Base-by-base conservation (phyloP, 2,113 vertebrate genomes). In the Periophthalmodon schlosseri region DNA sequence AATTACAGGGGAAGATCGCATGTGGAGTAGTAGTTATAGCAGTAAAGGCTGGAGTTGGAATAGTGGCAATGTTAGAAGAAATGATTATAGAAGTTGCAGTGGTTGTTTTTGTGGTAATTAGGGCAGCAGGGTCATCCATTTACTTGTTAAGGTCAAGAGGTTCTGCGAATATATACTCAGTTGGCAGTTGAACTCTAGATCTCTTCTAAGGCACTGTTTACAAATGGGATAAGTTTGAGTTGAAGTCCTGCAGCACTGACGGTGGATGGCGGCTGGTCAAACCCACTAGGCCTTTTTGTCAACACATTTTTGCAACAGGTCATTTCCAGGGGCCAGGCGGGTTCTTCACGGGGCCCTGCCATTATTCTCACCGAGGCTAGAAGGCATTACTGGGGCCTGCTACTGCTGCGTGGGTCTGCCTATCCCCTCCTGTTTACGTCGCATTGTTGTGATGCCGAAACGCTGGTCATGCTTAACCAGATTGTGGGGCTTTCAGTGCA, bases 381-480 rank as follows among this genome's bases (percentile, higher is more conserved):
- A n/a, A 3, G 56, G 83, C 71, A 44, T 44, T 44, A 44, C 36
- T 39, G 69, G 57, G 68, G 39, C 24, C 69, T 20, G 73, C 20
- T n/a, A 16, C 73, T 66, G 82, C 72, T 75, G 5, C 74, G 68
- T 76, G 78, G 73, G 67, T 67, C 71, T 74, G 79, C 33, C 57
- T 63, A 78, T 68, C 77, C 73, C 78, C 74, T 56, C 76, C 73
- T n/a, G 21, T 66, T 79, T 46, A 70, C 73, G 63, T 66, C 66
- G 70, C 64, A 68, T 84, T 84, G 89, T 87, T 68, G 82, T 72
- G 77, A 76, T 85, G 82, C 76, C 66, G 60, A 75, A 57, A 83
- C 76, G 76, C 64, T 60, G 76, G 84, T 88, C 86, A 88, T 64
- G 71, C 86, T 86, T 84, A 90, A 85, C 83, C 73, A 79, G 77